Conservation (phyloP, 1,140 invertebrate species). For the Eumaeus atala region DNA sequence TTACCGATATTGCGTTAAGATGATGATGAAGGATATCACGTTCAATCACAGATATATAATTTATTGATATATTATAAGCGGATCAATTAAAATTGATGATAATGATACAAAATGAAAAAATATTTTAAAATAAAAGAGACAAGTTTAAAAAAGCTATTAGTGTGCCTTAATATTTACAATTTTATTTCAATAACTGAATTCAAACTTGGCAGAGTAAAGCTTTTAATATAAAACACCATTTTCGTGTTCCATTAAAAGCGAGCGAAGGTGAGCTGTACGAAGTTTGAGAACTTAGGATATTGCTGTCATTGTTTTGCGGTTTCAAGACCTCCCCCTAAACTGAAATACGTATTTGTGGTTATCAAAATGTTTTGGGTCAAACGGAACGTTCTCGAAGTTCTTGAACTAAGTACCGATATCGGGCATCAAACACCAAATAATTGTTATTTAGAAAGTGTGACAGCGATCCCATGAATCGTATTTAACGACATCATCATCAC, state of each 20-base stretch:
- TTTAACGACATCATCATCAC: too few relatives aligned
- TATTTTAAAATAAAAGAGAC: too few relatives aligned
- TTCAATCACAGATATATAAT: too few relatives aligned
- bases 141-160: neutral
- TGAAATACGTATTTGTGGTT: conserved; percentile 49
- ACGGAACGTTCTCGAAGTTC: conserved; percentile 27
- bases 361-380: conserved; percentile 37
- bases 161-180: conserved; percentile 21
- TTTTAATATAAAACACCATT: conserved; percentile 5
- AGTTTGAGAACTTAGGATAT: conserved; percentile 44
- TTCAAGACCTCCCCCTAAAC: conserved; percentile 31
- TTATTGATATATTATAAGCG: too few relatives aligned
- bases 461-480: too few relatives aligned
- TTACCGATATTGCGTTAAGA: too few relatives aligned
- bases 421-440: conserved; percentile 23
- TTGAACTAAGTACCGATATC: conserved; percentile 21
- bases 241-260: conserved; percentile 12
- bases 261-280: conserved; percentile 24
- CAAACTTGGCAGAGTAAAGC: neutral
- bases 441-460: conserved; percentile 3
- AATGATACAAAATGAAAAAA: too few relatives aligned
- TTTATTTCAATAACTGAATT: conserved; percentile 23
- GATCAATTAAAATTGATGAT: too few relatives aligned
- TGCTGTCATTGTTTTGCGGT: conserved; percentile 43
- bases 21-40: too few relatives aligned